Conservation (phyloP, 2,888 invertebrate species). For the Trachelus iudaicus region DNA sequence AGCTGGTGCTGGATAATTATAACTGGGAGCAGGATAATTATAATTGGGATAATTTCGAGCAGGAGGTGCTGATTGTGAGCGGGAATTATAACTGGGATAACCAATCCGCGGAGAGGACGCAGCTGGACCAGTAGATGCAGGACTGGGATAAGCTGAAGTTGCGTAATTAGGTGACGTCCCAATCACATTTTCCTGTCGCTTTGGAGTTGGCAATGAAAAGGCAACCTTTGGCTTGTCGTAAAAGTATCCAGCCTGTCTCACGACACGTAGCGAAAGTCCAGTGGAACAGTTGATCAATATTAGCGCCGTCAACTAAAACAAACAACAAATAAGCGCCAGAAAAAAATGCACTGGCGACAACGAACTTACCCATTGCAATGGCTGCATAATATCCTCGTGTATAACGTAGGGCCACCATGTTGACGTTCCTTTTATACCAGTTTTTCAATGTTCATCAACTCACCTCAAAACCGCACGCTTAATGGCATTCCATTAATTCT, state of each 20-base stretch:
- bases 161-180: slow-evolving; percentile 22
- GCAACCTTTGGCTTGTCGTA: slow-evolving; percentile 46
- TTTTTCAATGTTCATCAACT: slow-evolving; percentile 11
- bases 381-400: slow-evolving; percentile 46
- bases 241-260: slow-evolving; percentile 50
- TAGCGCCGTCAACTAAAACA: slow-evolving; percentile 36
- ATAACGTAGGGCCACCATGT: slow-evolving; percentile 29
- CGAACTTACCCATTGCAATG: slow-evolving; percentile 51
- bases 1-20: slow-evolving; percentile 20
- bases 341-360: background rate
- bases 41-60: background rate
- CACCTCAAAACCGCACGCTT: slow-evolving; percentile 37
- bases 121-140: slow-evolving; percentile 14
- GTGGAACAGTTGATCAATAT: slow-evolving; percentile 29
- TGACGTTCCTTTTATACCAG: slow-evolving; percentile 42
- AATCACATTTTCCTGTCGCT: slow-evolving; percentile 19
- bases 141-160: slow-evolving; percentile 10
- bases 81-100: background rate
- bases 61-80: slow-evolving; percentile 4
- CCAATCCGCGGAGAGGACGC: background rate
- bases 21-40: slow-evolving; percentile 15
- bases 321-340: background rate
- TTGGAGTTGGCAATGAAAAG: slow-evolving; percentile 39
- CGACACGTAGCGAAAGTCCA: slow-evolving; percentile 28
- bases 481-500: slow-evolving; percentile 34